Conservation (phyloP, 2,113 vertebrate genomes). For the Blennius ocellaris region DNA sequence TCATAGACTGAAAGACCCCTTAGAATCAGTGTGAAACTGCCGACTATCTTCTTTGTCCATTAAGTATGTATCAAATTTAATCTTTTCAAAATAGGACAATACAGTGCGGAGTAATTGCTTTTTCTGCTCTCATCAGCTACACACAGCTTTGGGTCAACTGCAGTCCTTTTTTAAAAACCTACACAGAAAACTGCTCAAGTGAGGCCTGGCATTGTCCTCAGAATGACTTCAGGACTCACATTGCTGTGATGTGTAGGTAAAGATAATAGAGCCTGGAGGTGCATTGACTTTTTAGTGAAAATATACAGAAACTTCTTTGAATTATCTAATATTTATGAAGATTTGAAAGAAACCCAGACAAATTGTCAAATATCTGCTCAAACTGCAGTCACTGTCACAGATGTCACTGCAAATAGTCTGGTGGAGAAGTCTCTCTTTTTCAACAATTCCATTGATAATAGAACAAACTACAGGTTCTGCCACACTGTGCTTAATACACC, state of each 20-base stretch:
- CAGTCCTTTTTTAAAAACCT: constrained; percentile 32
- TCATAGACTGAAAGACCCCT: constrained; percentile 9
- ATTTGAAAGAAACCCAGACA: constrained; percentile 41
- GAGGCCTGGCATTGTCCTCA: constrained; percentile 22
- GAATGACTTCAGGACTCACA: background rate
- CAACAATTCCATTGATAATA: constrained; percentile 23
- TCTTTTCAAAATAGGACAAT: constrained; percentile 6
- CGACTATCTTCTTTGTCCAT: constrained; percentile 25
- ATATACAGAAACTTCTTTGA: constrained; percentile 54
- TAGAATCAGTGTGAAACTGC: constrained; percentile 37
- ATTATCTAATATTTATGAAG: constrained; percentile 33
- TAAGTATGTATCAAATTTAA: constrained; percentile 7
- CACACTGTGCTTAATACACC: constrained; percentile 2
- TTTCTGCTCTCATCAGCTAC: constrained; percentile 34
- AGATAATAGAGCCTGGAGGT: constrained; percentile 11
- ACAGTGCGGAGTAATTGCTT: constrained; percentile 10
- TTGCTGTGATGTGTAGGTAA: constrained; percentile 2
- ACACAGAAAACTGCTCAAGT: constrained; percentile 33
- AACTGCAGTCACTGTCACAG: constrained; percentile 38
- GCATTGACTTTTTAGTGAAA: constrained; percentile 37
- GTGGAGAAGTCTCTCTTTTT: constrained; percentile 35
- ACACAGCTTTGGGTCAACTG: constrained; percentile 24
- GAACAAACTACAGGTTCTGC: constrained; percentile 27
- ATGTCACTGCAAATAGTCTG: constrained; percentile 46
- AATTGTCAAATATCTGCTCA: constrained; percentile 47